Conservation (phyloP, 2,797 vertebrate genomes). For the Graptemys geographica region DNA sequence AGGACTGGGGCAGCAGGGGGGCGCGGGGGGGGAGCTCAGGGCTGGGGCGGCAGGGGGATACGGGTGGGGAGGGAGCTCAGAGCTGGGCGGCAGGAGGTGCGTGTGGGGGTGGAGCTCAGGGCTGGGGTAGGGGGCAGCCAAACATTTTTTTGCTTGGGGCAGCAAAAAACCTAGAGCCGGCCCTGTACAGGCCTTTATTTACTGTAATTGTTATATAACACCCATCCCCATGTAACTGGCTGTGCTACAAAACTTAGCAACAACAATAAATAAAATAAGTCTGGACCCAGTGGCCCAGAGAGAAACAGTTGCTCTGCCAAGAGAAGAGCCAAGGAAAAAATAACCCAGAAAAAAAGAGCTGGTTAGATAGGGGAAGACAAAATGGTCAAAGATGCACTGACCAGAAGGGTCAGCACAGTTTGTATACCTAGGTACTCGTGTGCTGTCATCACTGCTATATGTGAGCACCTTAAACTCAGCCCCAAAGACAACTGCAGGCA, state of each 20-base stretch:
- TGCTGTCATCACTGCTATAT: neutral
- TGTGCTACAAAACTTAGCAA: slow-evolving; percentile 64
- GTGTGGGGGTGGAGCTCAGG: too few species aligned
- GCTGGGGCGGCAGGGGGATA: too few species aligned
- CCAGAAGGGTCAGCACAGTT: slow-evolving; percentile 42
- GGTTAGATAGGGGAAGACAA: slow-evolving; percentile 57
- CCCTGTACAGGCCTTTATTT: slow-evolving; percentile 36
- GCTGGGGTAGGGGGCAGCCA: too few species aligned
- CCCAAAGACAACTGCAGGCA: neutral
- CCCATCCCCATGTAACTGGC: slow-evolving; percentile 74
- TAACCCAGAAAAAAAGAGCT: slow-evolving; percentile 38
- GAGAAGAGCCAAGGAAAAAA: slow-evolving; percentile 60
- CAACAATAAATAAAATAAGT: slow-evolving; percentile 70
- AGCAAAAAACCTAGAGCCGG: too few species aligned
- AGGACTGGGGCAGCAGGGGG: too few species aligned
- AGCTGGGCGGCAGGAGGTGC: too few species aligned
- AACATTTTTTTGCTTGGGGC: too few species aligned
- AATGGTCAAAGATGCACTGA: slow-evolving; percentile 48
- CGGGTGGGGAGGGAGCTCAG: too few species aligned
- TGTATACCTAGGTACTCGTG: neutral
- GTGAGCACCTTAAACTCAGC: neutral
- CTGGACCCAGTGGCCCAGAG: slow-evolving; percentile 43
- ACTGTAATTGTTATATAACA: slow-evolving; percentile 77
- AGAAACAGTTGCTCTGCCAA: slow-evolving; percentile 71
- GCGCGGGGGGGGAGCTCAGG: too few species aligned